phyloP scores from a whole-genome alignment of 37 sponge, comb jelly and placozoan species.

The Corticium candelabrum region DNA sequence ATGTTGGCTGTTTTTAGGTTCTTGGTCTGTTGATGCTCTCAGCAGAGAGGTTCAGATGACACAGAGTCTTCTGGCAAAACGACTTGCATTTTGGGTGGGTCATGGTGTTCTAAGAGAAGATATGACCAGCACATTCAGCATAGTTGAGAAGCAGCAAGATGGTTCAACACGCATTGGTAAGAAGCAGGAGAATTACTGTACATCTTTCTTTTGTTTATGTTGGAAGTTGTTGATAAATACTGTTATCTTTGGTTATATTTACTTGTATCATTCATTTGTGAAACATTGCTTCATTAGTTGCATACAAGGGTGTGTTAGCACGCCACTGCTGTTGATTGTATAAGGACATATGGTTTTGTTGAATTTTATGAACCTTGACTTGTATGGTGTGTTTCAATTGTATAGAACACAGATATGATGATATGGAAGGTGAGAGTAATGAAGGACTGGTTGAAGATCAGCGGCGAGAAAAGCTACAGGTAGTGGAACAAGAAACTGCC shows the following conservation, averaged over 20 bases:
- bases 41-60: constrained; percentile 26
- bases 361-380: not conserved
- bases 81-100: constrained; percentile 66
- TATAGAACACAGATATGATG: not conserved
- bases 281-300: too few relatives aligned
- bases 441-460: constrained; percentile 38
- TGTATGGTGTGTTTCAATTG: not conserved
- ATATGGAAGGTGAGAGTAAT: constrained; percentile 44
- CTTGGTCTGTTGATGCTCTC: constrained; percentile 51
- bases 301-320: too few relatives aligned
- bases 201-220: too few relatives aligned
- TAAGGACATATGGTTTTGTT: too few relatives aligned
- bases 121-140: constrained; percentile 37
- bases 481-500: not conserved
- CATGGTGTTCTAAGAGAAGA: constrained; percentile 73
- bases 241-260: too few relatives aligned
- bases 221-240: too few relatives aligned
- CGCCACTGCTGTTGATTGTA: too few relatives aligned
- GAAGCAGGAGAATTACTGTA: too few relatives aligned
- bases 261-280: too few relatives aligned
- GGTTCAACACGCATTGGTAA: not conserved
- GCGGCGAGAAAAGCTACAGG: constrained; percentile 48
- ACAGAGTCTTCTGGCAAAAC: constrained; percentile 42
- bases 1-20: constrained; percentile 24
- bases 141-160: constrained; percentile 26